Evolutionary conservation across 2,888 invertebrate species (phyloP), one percentile per base, ranked within the genome.

Genomic region (Cheilosia impressa): DNA sequence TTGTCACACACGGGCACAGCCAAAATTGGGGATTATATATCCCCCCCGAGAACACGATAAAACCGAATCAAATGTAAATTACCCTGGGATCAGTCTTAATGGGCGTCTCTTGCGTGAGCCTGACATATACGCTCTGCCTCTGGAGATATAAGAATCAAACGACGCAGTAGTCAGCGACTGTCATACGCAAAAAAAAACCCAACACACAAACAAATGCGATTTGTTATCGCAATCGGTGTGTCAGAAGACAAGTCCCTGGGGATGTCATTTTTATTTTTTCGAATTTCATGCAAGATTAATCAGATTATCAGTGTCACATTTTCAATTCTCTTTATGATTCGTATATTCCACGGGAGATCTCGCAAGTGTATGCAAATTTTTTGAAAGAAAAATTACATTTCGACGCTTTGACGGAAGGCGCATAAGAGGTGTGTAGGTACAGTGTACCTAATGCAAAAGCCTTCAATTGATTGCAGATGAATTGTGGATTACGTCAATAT

Each of bases 221-320:
- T 75, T 57, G 62, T 31, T 73, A 60, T 57, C 34, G 60, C 58
- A 45, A 58, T 73, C 62, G 65, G 27, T 69, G 45, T 65, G 52
- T 38, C 27, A 65, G 22, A 68, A 73, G 57, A 66, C 52, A 53
- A 62, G 45, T 85, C 84, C 79, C 63, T 6, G 27, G 83, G 79
- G 83, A 81, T 60, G 43, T 57, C 24, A 13, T 38, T 38, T 41
- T 72, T 78, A 45, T 73, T 78, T 63, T 76, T 83, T 75, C 53
- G 75, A 85, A 81, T 85, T 85, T 85, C 69, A 85, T 85, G 80
- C 80, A 80, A 80, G 84, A 85, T 85, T 85, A 81, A 81, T 76
- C 76, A 58, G 80, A 85, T 80, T 85, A 85, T 80, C 84, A 76
- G 66, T 85, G 80, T 85, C 84, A 85, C 80, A 85, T 81, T 81